Conservation (phyloP, 1,140 invertebrate species). For the Atta colombica region DNA sequence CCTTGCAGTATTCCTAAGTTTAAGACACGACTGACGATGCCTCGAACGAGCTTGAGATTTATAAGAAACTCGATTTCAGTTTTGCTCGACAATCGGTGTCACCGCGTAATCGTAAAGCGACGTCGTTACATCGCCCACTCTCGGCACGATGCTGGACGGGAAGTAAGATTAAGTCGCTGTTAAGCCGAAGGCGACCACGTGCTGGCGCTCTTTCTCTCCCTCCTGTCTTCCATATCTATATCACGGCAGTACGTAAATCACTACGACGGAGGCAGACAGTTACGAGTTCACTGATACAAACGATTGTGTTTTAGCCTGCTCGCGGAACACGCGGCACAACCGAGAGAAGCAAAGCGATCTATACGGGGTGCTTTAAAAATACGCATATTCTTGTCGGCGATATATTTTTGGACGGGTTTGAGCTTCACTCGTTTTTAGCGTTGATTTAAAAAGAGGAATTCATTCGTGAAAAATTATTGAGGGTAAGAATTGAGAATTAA, state of each 20-base stretch:
- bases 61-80: slow-evolving; percentile 10
- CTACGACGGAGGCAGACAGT: slow-evolving; percentile 58
- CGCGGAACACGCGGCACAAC: slow-evolving; percentile 45
- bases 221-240: slow-evolving; percentile 28
- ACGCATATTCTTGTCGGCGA: not conserved
- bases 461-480: not conserved
- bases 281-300: slow-evolving; percentile 72
- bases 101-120: slow-evolving; percentile 45
- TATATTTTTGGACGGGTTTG: slow-evolving; percentile 2
- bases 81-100: slow-evolving; percentile 43
- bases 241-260: slow-evolving; percentile 73
- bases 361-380: slow-evolving; percentile 55
- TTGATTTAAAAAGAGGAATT: slow-evolving; percentile 1
- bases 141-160: slow-evolving; percentile 46
- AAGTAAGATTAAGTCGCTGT: slow-evolving; percentile 63
- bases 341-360: slow-evolving; percentile 33
- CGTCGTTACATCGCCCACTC: slow-evolving; percentile 53
- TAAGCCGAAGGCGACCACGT: slow-evolving; percentile 48
- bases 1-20: not conserved
- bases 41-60: slow-evolving; percentile 3
- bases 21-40: not conserved
- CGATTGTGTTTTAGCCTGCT: slow-evolving; percentile 67
- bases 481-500: not conserved
- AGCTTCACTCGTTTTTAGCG: not conserved
- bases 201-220: slow-evolving; percentile 16